These are phyloP conservation scores for Aleadryas rufinucha DNA, from an alignment of 2,113 vertebrate genomes.

Conservation along the genomic window DNA sequence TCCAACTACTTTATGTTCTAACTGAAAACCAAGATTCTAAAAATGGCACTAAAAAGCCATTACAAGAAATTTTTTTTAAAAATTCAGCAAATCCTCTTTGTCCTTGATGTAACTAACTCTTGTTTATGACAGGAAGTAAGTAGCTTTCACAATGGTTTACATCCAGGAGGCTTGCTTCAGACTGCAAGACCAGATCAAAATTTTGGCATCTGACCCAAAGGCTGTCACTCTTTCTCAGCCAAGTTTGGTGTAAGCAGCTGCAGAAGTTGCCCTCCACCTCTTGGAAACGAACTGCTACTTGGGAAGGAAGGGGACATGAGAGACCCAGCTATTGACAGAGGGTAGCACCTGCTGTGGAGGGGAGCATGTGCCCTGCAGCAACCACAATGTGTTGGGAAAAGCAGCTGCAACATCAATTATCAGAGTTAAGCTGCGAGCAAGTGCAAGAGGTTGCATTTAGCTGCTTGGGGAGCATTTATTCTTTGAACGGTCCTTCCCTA, in stretches of 20 bases:
- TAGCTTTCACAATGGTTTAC: neutral
- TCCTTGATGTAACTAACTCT: neutral
- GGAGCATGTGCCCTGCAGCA: neutral
- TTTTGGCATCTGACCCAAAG: neutral
- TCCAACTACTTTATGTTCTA: neutral
- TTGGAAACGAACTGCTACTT: neutral
- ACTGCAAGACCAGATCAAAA: neutral
- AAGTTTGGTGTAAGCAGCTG: neutral
- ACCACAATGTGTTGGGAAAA: neutral
- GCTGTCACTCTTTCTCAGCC: neutral
- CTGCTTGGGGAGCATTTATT: neutral
- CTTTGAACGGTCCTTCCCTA: neutral
- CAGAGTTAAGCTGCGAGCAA: neutral
- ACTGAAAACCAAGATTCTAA: neutral
- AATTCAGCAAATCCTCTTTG: neutral
- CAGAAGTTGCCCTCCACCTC: neutral
- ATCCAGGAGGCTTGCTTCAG: neutral
- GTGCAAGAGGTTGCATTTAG: neutral
- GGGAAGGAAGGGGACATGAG: neutral
- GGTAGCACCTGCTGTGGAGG: neutral
- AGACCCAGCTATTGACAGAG: neutral
- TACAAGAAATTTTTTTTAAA: neutral
- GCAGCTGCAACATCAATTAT: conserved; percentile 4
- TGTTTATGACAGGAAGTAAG: neutral
- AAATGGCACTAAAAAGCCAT: neutral